Evolutionary conservation across 2,113 vertebrate species (phyloP).

Genomic region (Gambusia holbrooki): DNA sequence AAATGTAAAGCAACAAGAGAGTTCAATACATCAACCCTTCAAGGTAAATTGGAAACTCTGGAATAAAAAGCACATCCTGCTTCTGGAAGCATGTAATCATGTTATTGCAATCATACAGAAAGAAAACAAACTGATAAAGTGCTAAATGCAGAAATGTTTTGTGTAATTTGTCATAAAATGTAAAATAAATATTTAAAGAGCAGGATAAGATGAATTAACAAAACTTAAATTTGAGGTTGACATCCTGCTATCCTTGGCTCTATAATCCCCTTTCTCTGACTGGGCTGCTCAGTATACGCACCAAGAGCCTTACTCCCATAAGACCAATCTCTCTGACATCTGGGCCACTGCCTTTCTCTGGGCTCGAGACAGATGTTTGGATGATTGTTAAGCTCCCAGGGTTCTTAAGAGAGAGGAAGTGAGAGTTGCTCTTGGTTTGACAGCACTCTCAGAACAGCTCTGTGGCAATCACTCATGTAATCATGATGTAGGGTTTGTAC

Average conservation of each 20-base stretch:
- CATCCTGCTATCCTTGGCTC: slow-evolving; percentile 42
- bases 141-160: neutral
- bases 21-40: too few relatives aligned
- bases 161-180: neutral
- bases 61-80: too few relatives aligned
- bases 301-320: slow-evolving; percentile 72
- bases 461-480: slow-evolving; percentile 4
- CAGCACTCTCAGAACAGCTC: slow-evolving; percentile 26
- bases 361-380: slow-evolving; percentile 73
- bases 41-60: too few relatives aligned
- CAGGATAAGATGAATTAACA: neutral
- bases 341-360: slow-evolving; percentile 77
- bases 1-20: neutral
- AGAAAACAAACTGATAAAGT: neutral
- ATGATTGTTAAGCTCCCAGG: slow-evolving; percentile 68
- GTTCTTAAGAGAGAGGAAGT: slow-evolving; percentile 52
- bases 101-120: neutral
- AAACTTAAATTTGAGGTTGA: slow-evolving; percentile 38
- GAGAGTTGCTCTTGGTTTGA: slow-evolving; percentile 25
- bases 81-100: too few relatives aligned
- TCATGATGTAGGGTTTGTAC: slow-evolving; percentile 2
- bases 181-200: neutral
- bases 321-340: slow-evolving; percentile 77
- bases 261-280: slow-evolving; percentile 70
- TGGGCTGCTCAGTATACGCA: slow-evolving; percentile 64